phyloP scores from a whole-genome alignment of 1,140 invertebrate genomes.

The Pollicipes pollicipes region DNA sequence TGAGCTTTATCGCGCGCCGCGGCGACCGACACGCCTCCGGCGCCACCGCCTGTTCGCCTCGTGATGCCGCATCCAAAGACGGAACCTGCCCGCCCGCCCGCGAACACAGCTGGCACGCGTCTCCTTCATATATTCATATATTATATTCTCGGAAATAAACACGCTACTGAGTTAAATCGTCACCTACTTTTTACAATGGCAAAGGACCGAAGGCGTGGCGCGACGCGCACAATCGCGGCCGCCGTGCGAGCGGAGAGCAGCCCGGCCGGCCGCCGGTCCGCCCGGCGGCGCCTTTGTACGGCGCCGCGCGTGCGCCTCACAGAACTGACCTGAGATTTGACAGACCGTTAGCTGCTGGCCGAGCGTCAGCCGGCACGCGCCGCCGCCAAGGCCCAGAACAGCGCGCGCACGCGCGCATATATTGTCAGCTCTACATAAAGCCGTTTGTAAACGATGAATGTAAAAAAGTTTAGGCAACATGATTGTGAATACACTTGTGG shows the following conservation, averaged over 20 bases:
- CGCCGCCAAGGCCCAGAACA: no score
- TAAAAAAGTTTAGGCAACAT: not conserved
- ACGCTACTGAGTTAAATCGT: constrained; percentile 1
- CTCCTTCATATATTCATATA: constrained; percentile 2
- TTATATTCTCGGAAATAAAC: not conserved
- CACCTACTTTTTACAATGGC: constrained; percentile 1
- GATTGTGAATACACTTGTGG: not conserved
- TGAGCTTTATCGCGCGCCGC: not conserved
- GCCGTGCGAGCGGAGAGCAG: no score
- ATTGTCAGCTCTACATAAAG: not conserved
- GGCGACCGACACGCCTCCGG: no score
- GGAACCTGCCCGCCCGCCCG: no score
- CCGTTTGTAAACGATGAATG: not conserved
- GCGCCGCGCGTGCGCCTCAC: no score
- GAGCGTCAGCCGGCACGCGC: no score
- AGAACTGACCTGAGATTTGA: not conserved
- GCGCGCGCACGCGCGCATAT: not conserved
- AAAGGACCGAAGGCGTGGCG: not conserved
- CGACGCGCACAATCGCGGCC: no score
- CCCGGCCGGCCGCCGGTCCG: no score
- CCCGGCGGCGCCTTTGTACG: no score
- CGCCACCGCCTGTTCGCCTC: not conserved
- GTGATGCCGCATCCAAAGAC: not conserved
- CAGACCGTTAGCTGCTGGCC: not conserved
- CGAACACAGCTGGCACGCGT: not conserved